Evolutionary conservation across 1,140 invertebrate species (phyloP).

Genomic region (Daktulosphaira vitifoliae): DNA sequence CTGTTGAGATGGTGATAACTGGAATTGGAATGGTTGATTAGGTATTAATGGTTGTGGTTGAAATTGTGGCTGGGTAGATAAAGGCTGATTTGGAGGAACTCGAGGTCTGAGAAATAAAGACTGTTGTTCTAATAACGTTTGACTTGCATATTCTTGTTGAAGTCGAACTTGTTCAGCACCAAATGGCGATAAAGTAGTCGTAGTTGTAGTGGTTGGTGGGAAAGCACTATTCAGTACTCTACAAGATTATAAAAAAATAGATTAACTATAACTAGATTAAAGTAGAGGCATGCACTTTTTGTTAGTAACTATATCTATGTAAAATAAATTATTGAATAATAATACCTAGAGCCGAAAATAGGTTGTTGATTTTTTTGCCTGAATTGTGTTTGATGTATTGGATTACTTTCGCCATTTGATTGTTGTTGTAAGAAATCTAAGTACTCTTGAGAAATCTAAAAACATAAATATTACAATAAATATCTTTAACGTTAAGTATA

Average conservation of each 20-base stretch:
- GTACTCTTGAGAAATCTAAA: slow-evolving; percentile 13
- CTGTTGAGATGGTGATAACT: background rate
- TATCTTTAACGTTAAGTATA: too few species aligned
- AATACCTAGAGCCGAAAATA: background rate
- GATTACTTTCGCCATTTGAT: background rate
- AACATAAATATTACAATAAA: too few species aligned
- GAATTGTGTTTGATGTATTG: background rate
- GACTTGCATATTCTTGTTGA: slow-evolving; percentile 1
- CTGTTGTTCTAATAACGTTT: background rate
- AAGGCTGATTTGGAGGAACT: background rate
- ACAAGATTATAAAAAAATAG: background rate
- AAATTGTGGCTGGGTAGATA: background rate
- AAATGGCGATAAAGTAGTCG: slow-evolving; percentile 4
- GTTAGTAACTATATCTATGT: background rate
- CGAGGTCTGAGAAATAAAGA: background rate
- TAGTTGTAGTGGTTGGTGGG: slow-evolving; percentile 1
- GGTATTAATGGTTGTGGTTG: background rate
- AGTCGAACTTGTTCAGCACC: background rate
- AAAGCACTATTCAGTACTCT: background rate
- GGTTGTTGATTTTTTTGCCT: background rate
- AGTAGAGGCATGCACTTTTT: background rate
- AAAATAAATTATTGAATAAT: background rate
- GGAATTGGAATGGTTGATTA: background rate
- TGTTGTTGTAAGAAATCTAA: slow-evolving; percentile 7
- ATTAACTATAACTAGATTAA: background rate